Evolutionary conservation across 2,113 vertebrate species (phyloP).

Genomic region (Elachura formosa): DNA sequence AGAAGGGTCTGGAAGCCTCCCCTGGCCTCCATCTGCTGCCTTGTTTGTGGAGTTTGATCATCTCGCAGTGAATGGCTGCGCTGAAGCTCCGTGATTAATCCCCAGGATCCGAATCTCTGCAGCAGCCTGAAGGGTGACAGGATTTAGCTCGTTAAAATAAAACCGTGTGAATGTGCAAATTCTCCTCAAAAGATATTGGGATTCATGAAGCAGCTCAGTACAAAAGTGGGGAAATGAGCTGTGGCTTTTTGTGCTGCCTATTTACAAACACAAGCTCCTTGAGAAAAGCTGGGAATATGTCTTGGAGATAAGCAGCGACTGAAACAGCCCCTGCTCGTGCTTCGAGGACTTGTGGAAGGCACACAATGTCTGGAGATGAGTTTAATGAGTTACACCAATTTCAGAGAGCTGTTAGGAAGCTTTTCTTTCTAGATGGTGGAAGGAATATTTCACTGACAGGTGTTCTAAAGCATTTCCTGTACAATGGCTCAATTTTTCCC

Average conservation of each 20-base stretch:
- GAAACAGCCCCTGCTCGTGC: neutral
- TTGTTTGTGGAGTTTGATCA: constrained; percentile 2
- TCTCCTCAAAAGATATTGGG: neutral
- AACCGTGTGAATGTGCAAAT: neutral
- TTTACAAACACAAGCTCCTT: constrained; percentile 5
- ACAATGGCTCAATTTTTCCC: neutral
- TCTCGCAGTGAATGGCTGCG: neutral
- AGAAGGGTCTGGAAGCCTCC: neutral
- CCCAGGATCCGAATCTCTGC: neutral
- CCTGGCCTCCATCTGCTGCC: neutral
- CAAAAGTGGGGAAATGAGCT: constrained; percentile 1
- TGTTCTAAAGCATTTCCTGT: constrained; percentile 28
- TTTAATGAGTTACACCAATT: constrained; percentile 24
- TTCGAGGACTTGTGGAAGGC: neutral
- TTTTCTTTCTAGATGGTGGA: constrained; percentile 74
- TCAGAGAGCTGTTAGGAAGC: constrained; percentile 56
- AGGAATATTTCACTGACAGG: constrained; percentile 61
- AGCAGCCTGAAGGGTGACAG: neutral
- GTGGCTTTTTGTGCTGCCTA: neutral
- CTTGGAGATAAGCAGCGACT: neutral
- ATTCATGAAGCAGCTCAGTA: neutral
- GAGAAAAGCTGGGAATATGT: neutral
- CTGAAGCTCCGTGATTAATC: neutral
- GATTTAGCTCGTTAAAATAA: neutral
- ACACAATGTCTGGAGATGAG: neutral